Base-by-base conservation (phyloP, 2,797 vertebrate species). In the Saxicola maurus region DNA sequence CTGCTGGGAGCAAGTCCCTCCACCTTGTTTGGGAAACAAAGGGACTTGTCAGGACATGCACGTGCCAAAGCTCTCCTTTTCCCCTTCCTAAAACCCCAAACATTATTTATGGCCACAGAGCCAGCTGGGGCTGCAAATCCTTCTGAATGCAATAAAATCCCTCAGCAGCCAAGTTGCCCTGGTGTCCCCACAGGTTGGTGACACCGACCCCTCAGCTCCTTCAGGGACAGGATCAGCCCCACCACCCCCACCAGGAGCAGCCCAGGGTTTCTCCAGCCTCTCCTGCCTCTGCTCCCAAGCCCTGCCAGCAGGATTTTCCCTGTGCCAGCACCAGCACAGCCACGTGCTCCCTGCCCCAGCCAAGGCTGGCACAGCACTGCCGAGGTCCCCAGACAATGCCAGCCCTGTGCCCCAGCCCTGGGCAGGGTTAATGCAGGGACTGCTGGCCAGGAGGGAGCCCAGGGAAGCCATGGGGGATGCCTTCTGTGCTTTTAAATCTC, bases 391-490 rank as follows among this genome's bases (percentile, higher is more conserved):
- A 3, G 38, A 92, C 87, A 92, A 92, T 62, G 76, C 37, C 76
- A 69, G 78, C 56, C 60, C 91, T 93, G 82, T 89, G 72, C 65
- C 75, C 18, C 0, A 1, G 18, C 61, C 56, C 31, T 27, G 3
- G 3, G 48, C 35, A 2, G 61, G 23, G 57, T 37, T 17, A 35
- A 42, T 1, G 42, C 79, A 3, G 24, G 43, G 30, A 75, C 28
- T 73, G 73, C 28, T 24, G 3, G 2, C 25, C 8, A 21, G 12
- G 19, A 53, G n/a, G 2, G 3, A 85, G 60, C 33, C 30, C 38
- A 53, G 69, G 43, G 4, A 1, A 78, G 40, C 42, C 8, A 38
- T 0, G 2, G 15, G 1, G 37, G 10, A 43, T 4, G 24, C 0
- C 0, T 17, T 45, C 7, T 11, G 30, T 5, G 55, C 45, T 35